Evolutionary conservation across 2,797 vertebrate genomes (phyloP).

Genomic region (Squalus acanthias): DNA sequence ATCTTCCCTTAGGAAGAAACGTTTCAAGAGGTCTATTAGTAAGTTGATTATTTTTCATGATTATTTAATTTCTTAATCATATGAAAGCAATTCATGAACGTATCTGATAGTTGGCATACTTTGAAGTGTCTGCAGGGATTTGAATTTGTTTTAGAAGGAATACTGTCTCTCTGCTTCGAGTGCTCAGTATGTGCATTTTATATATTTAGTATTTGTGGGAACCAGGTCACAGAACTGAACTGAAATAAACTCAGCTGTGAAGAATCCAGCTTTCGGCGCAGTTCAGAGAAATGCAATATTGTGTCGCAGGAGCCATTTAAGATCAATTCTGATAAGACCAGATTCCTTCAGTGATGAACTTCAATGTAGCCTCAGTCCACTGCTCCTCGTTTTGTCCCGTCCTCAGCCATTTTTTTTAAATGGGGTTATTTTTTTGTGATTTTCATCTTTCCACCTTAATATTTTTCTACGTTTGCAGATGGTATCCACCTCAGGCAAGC

Average conservation of each 20-base stretch:
- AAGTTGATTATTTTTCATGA: not conserved
- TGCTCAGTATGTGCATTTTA: not conserved
- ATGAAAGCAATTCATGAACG: not conserved
- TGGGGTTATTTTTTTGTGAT: not conserved
- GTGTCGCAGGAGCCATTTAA: not conserved
- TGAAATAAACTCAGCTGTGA: not conserved
- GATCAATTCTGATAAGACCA: not conserved
- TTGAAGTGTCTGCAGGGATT: not conserved
- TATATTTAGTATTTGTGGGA: not conserved
- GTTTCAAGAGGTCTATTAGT: not conserved
- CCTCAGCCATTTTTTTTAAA: not conserved
- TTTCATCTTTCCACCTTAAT: not conserved
- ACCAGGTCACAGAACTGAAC: not conserved
- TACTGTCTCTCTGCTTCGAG: not conserved
- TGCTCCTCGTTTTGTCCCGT: not conserved
- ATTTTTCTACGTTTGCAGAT: not conserved
- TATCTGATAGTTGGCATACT: not conserved
- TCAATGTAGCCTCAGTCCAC: not conserved
- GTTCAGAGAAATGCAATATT: not conserved
- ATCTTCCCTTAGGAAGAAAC: not conserved
- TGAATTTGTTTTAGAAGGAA: not conserved
- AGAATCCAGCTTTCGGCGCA: not conserved
- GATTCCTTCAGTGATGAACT: not conserved
- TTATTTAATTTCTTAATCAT: conserved; percentile 26
- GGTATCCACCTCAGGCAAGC: not conserved